A percentile compares a stretch with the other conserved stretches of the same genome.
Evolutionary conservation across 2,113 vertebrate species (phyloP).

Genomic region (Malurus alboscapulatus): DNA sequence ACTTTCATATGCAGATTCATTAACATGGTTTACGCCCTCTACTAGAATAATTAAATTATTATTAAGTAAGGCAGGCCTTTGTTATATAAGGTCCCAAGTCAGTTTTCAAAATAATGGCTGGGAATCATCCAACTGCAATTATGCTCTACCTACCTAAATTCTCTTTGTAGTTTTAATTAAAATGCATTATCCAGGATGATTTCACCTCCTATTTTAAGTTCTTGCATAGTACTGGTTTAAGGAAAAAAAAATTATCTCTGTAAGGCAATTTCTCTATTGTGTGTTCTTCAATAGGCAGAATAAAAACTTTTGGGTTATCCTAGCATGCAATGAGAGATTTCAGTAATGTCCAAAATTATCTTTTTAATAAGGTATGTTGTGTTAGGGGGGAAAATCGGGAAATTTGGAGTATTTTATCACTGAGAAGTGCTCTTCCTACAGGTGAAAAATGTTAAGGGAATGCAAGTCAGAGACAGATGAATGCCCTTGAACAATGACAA

Average conservation of each 20-base stretch:
- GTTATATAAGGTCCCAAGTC: slow-evolving; percentile 18
- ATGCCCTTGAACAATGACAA: slow-evolving; percentile 1
- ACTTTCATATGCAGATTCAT: slow-evolving; percentile 9
- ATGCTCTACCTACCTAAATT: slow-evolving; percentile 24
- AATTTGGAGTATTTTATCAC: background rate
- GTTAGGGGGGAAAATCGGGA: background rate
- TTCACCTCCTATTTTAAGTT: slow-evolving; percentile 44
- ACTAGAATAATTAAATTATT: slow-evolving; percentile 38
- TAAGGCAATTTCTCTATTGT: background rate
- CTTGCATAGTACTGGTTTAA: background rate
- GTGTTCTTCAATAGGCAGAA: background rate
- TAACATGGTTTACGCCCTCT: background rate
- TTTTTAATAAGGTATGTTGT: background rate
- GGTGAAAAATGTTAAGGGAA: background rate
- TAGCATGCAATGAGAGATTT: background rate
- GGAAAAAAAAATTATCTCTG: background rate
- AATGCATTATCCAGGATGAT: slow-evolving; percentile 19
- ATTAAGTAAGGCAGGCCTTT: slow-evolving; percentile 35
- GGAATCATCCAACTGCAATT: slow-evolving; percentile 44
- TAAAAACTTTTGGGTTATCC: background rate
- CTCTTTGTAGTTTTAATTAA: slow-evolving; percentile 65
- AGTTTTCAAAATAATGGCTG: slow-evolving; percentile 42
- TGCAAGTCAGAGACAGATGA: background rate
- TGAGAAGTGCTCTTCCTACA: background rate
- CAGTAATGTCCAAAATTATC: background rate